A percentile compares a stretch with the other conserved stretches of the same genome.
Evolutionary conservation across 1,140 invertebrate genomes (phyloP).

Genomic region (Aphelinus atriplicis): DNA sequence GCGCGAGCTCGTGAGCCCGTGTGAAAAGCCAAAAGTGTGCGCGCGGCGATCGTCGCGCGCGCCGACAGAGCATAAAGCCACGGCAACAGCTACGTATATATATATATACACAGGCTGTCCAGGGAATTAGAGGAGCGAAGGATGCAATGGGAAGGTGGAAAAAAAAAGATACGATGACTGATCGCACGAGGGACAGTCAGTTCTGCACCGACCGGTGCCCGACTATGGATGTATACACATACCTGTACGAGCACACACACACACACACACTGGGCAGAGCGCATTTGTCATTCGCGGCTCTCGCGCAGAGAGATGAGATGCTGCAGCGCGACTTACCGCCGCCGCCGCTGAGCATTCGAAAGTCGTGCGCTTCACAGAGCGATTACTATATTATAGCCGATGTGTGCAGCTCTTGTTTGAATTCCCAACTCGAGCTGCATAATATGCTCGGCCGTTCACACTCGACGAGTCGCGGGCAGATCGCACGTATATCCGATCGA

Average conservation of each 20-base stretch:
- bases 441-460: no score
- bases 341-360: not conserved
- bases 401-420: not conserved
- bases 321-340: no score
- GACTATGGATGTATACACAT: no score
- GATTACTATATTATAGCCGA: slow-evolving; percentile 4
- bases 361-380: not conserved
- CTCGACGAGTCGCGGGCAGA: no score
- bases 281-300: slow-evolving; percentile 46
- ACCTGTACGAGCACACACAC: no score
- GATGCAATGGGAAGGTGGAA: slow-evolving; percentile 5
- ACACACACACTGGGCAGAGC: slow-evolving; percentile 20
- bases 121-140: slow-evolving; percentile 31
- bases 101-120: not conserved
- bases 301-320: not conserved
- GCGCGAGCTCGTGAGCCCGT: slow-evolving; percentile 36
- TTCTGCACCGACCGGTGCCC: slow-evolving; percentile 43
- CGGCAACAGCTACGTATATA: not conserved
- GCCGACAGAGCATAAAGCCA: no score
- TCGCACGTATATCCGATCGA: no score
- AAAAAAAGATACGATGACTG: slow-evolving; percentile 46
- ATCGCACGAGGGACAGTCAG: slow-evolving; percentile 53
- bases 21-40: not conserved
- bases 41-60: not conserved
- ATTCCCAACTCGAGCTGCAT: not conserved